Conservation (phyloP, 2,797 vertebrate genomes). For the Neoniphon sammara region DNA sequence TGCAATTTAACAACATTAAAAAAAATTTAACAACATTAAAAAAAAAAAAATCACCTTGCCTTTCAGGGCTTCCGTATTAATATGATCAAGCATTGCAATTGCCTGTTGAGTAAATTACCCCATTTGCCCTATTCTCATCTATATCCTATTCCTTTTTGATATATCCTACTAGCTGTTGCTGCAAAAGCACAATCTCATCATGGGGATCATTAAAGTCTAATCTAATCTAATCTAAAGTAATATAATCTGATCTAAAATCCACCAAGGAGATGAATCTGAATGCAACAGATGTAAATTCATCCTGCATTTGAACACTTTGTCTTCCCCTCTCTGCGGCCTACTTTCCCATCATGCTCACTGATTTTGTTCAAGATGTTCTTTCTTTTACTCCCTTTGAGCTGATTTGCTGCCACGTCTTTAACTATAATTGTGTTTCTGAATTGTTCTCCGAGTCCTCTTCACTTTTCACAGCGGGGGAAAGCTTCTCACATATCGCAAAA, state of each 20-base stretch:
- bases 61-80: too few species aligned
- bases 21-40: too few species aligned
- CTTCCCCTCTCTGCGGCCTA: neutral
- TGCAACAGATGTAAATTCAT: too few species aligned
- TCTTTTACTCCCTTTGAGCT: neutral
- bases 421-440: conserved; percentile 31
- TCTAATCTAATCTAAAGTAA: conserved; percentile 11
- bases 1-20: too few species aligned
- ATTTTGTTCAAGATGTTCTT: conserved; percentile 14
- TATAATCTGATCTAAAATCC: neutral
- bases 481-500: neutral
- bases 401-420: conserved; percentile 19
- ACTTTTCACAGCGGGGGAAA: neutral
- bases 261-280: conserved; percentile 18
- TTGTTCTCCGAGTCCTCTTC: neutral
- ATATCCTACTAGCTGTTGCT: neutral
- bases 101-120: too few species aligned
- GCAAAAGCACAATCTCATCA: conserved; percentile 2
- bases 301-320: conserved; percentile 7
- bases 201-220: neutral
- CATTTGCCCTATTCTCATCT: neutral
- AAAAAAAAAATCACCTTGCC: too few species aligned
- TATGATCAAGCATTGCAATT: too few species aligned
- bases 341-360: neutral
- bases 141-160: neutral